Conservation (phyloP, 2,888 invertebrate species). For the Nesidiocoris tenuis region DNA sequence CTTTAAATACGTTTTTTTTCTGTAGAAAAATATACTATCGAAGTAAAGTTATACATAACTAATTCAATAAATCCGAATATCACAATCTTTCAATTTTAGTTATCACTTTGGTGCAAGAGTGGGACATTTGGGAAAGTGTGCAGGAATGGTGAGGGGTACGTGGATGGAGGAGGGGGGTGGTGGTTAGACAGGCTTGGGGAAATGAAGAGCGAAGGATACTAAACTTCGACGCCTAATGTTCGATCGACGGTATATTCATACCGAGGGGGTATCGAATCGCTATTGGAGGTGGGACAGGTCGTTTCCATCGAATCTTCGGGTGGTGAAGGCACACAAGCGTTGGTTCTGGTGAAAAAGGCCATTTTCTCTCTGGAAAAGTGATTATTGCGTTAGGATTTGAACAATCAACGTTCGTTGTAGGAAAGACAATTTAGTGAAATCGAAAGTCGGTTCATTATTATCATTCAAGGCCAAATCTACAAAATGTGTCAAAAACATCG, state of each 20-base stretch:
- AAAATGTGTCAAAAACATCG: too few species aligned
- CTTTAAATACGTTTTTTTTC: slow-evolving; percentile 31
- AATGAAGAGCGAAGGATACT: slow-evolving; percentile 52
- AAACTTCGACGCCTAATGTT: slow-evolving; percentile 82
- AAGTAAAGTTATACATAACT: slow-evolving; percentile 22
- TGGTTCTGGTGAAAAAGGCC: slow-evolving; percentile 89
- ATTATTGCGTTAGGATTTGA: too few species aligned
- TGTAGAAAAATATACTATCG: slow-evolving; percentile 33
- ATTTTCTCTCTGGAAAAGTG: slow-evolving; percentile 81
- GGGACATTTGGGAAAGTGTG: background rate
- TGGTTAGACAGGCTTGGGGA: too few species aligned
- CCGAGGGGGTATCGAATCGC: slow-evolving; percentile 56
- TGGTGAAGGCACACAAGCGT: slow-evolving; percentile 73
- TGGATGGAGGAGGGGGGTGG: slow-evolving; percentile 1
- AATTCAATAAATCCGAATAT: slow-evolving; percentile 41
- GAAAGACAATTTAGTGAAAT: too few species aligned
- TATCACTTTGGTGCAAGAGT: slow-evolving; percentile 48
- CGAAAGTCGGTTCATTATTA: too few species aligned
- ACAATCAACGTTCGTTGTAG: too few species aligned
- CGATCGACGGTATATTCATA: slow-evolving; percentile 82
- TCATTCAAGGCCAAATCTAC: too few species aligned
- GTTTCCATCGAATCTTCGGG: slow-evolving; percentile 60
- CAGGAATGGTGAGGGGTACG: too few species aligned
- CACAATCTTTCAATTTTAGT: slow-evolving; percentile 47
- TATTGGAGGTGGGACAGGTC: too few species aligned